Conservation (phyloP, 2,888 invertebrate genomes). For the Formica aserva region DNA sequence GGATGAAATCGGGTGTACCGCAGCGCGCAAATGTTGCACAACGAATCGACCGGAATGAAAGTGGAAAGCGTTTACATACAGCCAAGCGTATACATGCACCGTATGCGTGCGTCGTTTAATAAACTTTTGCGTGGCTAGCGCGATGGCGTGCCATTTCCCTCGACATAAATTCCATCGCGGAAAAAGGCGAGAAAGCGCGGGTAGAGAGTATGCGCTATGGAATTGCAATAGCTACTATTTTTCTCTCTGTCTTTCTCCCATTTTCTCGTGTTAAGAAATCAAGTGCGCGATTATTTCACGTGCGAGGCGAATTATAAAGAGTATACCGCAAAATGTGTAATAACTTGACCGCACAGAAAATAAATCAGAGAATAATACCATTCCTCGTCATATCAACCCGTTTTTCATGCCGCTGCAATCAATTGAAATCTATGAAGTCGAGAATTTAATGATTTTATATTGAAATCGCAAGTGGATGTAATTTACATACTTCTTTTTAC, state of each 20-base stretch:
- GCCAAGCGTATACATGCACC: background rate
- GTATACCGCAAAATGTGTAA: background rate
- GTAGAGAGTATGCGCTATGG: background rate
- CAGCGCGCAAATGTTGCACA: background rate
- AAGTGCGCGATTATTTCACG: slow-evolving; percentile 4
- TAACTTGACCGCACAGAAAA: slow-evolving; percentile 13
- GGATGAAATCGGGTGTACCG: slow-evolving; percentile 11
- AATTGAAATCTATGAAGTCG: slow-evolving; percentile 31
- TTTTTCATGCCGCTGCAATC: slow-evolving; percentile 29
- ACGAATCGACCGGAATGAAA: slow-evolving; percentile 32
- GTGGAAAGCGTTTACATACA: background rate
- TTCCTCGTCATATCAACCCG: slow-evolving; percentile 21
- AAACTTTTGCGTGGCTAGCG: slow-evolving; percentile 42
- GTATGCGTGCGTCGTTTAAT: slow-evolving; percentile 42
- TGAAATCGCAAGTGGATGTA: slow-evolving; percentile 27
- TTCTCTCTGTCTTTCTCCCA: background rate
- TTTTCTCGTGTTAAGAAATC: slow-evolving; percentile 14
- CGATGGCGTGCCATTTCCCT: slow-evolving; percentile 45
- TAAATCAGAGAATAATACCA: slow-evolving; percentile 20
- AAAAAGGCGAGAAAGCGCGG: slow-evolving; percentile 10
- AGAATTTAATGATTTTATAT: slow-evolving; percentile 21
- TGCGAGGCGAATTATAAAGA: slow-evolving; percentile 18
- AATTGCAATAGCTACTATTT: background rate
- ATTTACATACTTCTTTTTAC: slow-evolving; percentile 6
- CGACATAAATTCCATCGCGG: slow-evolving; percentile 40